A percentile compares a stretch with the other conserved stretches of the same genome.
Evolutionary conservation across 2,888 invertebrate species (phyloP).

Genomic region (Orthosia gothica): DNA sequence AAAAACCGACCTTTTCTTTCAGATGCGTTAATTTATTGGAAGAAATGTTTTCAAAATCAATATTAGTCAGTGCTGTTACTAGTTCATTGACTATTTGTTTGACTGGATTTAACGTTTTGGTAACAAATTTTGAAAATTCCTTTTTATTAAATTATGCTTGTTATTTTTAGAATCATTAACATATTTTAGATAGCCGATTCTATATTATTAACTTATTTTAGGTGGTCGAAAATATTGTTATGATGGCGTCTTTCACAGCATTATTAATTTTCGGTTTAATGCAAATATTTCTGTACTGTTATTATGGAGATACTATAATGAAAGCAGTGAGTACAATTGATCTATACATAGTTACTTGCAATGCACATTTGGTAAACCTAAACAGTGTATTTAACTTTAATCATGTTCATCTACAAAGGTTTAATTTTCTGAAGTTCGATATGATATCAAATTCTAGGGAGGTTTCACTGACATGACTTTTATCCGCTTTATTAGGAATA

Average conservation of each 20-base stretch:
- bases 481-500: neutral
- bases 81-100: constrained; percentile 55
- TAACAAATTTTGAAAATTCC: constrained; percentile 22
- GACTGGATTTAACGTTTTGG: constrained; percentile 58
- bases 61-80: constrained; percentile 47
- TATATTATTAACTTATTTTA: constrained; percentile 22
- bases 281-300: constrained; percentile 58
- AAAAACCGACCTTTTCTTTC: constrained; percentile 10
- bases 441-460: neutral
- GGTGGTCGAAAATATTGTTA: constrained; percentile 39
- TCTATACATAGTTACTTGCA: neutral
- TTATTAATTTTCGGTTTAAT: constrained; percentile 49
- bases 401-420: neutral
- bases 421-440: neutral
- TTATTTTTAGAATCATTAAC: too few species aligned
- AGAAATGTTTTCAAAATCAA: constrained; percentile 47
- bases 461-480: neutral
- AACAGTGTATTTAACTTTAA: neutral
- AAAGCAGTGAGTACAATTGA: constrained; percentile 41
- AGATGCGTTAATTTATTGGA: constrained; percentile 57
- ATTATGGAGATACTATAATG: constrained; percentile 54
- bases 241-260: constrained; percentile 38
- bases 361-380: neutral
- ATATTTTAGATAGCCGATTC: too few species aligned
- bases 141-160: too few species aligned